Evolutionary conservation across 2,113 vertebrate species (phyloP).

Genomic region (Pluvialis apricaria): DNA sequence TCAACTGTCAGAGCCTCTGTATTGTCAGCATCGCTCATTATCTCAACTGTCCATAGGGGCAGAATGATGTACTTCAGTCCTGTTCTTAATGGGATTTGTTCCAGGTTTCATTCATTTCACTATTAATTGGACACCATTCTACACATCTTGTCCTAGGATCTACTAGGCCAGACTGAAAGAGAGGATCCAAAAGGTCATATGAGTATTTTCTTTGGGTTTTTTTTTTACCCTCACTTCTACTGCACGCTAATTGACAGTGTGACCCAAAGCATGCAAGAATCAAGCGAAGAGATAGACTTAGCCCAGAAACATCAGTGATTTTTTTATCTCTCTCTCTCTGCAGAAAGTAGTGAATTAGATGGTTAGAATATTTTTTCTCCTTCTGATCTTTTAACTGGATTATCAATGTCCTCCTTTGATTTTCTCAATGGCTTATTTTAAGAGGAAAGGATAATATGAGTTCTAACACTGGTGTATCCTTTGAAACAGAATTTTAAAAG

Average conservation of each 20-base stretch:
- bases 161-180: not conserved
- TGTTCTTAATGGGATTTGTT: not conserved
- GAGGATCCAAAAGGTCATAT: not conserved
- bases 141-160: not conserved
- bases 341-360: not conserved
- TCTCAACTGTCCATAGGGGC: not conserved
- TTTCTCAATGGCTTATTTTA: slow-evolving; percentile 31
- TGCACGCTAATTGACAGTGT: not conserved
- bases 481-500: slow-evolving; percentile 26
- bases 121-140: not conserved
- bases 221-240: not conserved
- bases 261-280: not conserved
- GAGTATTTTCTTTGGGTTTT: not conserved
- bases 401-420: slow-evolving; percentile 40
- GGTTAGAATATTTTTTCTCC: not conserved
- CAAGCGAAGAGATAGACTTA: not conserved
- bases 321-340: not conserved
- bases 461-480: not conserved
- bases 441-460: not conserved
- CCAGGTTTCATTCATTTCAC: not conserved
- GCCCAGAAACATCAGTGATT: not conserved
- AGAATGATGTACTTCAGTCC: not conserved
- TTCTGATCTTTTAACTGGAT: slow-evolving; percentile 49
- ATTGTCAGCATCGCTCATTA: not conserved
- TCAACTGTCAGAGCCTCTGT: not conserved